phyloP scores from a whole-genome alignment of 2,797 vertebrate species.

The Lutjanus argentimaculatus region DNA sequence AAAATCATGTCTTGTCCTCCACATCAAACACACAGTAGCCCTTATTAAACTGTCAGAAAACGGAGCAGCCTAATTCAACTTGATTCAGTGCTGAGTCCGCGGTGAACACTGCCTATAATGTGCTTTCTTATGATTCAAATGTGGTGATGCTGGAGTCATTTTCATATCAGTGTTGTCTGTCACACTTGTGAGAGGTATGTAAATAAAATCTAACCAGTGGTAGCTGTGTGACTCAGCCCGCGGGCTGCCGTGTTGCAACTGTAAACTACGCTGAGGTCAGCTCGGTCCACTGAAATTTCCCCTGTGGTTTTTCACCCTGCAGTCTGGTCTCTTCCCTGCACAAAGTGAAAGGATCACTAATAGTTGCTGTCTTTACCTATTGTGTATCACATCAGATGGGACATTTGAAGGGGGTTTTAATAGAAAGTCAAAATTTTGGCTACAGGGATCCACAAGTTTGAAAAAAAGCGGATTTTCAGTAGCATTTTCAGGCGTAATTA shows the following conservation, averaged over 20 bases:
- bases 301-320: conserved; percentile 64
- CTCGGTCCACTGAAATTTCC: conserved; percentile 66
- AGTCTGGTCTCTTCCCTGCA: conserved; percentile 18
- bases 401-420: conserved; percentile 62
- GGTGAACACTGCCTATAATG: neutral
- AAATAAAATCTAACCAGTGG: conserved; percentile 40
- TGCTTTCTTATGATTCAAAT: conserved; percentile 3
- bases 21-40: neutral
- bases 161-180: conserved; percentile 24
- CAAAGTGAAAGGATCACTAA: conserved; percentile 55
- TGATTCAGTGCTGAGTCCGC: neutral
- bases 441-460: neutral
- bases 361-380: conserved; percentile 1
- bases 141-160: conserved; percentile 1
- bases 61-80: neutral
- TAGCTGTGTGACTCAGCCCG: conserved; percentile 54
- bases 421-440: conserved; percentile 1
- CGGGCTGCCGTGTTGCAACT: conserved; percentile 50
- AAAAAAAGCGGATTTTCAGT: neutral
- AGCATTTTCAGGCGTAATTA: neutral
- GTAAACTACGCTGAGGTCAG: conserved; percentile 67
- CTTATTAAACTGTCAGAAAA: conserved; percentile 27
- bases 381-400: conserved; percentile 19
- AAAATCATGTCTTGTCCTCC: conserved; percentile 4
- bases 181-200: conserved; percentile 37